Evolutionary conservation across 2,113 vertebrate species (phyloP).

Genomic region (Rhinopomastus cyanomelas): DNA sequence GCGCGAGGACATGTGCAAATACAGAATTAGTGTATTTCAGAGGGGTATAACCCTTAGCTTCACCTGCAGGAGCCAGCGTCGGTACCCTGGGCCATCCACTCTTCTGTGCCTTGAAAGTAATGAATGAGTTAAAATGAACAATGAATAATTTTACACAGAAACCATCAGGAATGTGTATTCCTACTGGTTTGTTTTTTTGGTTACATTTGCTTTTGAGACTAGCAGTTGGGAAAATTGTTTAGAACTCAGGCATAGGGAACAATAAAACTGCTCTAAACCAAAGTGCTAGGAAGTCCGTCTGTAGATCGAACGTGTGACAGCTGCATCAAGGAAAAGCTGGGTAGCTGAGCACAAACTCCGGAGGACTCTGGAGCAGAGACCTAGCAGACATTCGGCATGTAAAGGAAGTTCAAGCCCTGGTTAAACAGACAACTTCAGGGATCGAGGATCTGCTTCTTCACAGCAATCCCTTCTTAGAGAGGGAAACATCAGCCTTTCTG

Average conservation of each 20-base stretch:
- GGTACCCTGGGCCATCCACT: background rate
- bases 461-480: background rate
- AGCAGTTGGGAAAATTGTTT: conserved; percentile 49
- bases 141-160: conserved; percentile 56
- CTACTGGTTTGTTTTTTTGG: conserved; percentile 50
- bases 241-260: conserved; percentile 19
- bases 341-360: background rate
- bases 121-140: conserved; percentile 56
- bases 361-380: background rate
- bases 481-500: background rate
- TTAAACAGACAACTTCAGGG: background rate
- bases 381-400: background rate
- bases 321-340: background rate
- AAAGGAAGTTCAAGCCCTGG: background rate
- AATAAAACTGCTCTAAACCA: conserved; percentile 34
- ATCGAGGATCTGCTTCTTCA: background rate
- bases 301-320: conserved; percentile 14
- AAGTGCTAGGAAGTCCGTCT: background rate
- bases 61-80: background rate
- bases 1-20: background rate
- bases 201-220: conserved; percentile 53
- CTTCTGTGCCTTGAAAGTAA: background rate
- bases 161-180: conserved; percentile 52
- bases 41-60: background rate
- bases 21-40: background rate